Base-by-base conservation (phyloP, 2,113 vertebrate genomes). In the Vombatus ursinus region DNA sequence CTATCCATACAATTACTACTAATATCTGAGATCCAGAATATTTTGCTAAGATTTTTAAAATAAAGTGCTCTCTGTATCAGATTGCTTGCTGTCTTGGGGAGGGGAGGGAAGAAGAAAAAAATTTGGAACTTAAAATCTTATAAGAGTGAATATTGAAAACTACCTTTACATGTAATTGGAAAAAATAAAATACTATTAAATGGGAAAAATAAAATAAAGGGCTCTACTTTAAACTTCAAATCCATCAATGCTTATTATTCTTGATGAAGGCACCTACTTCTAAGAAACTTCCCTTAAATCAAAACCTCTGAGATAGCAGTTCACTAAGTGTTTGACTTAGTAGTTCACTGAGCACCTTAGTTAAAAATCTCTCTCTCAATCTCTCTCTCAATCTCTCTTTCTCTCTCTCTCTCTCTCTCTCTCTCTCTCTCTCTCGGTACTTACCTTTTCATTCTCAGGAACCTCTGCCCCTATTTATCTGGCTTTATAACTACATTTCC, bases 331-430 rank as follows among this genome's bases (percentile, higher is more conserved):
- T 95, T 31, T 94, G 24, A 37, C 48, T 90, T 68, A 8, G 57
- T 12, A 28, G 57, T 68, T 68, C 24, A 54, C 53, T 54, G 53
- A 54, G 24, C 28, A 57, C 54, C 9, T 57, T 50, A 53, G 23
- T 92, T 53, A 92, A 94, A 94, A 90, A 94, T 61, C 12, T 92
- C 47, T 89, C 84, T 96, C 14, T 48, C 3, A n/a, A n/a, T 95
- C 52, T 52, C 52, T 52, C 52, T 52, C 52, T 22, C 52, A n/a
- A n/a, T n/a, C n/a, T 48, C 3, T 95, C 52, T 52, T 16, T 52
- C 52, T 52, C 52, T 22, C 52, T 52, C 16, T 22, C 52, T 52
- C 52, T 19, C 52, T 22, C 52, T 19, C 2, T 52, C 52, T 52
- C 52, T 52, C 52, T 3, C 16, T 52, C 52, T 89, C 12, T 92